phyloP scores from a whole-genome alignment of 2,888 invertebrate genomes.

The Ptilodon capucinus region DNA sequence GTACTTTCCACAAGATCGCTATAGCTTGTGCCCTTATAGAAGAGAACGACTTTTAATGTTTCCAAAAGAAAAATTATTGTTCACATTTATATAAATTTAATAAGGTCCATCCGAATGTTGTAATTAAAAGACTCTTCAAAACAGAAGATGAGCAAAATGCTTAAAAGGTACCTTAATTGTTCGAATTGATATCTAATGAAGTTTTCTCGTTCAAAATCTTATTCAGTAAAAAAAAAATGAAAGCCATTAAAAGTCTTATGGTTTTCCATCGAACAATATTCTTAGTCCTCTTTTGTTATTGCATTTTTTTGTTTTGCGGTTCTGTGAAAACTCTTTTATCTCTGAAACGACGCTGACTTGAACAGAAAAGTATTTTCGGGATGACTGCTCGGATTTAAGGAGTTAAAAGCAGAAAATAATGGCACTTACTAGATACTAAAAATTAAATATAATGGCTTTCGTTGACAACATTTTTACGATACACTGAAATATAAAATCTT shows the following conservation, averaged over 20 bases:
- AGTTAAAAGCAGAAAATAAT: not conserved
- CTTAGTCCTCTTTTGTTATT: constrained; percentile 19
- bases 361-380: not conserved
- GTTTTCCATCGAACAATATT: constrained; percentile 12
- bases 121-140: constrained; percentile 18
- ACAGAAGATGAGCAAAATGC: constrained; percentile 13
- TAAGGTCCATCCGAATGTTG: constrained; percentile 7
- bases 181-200: constrained; percentile 24
- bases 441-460: not conserved
- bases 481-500: not conserved
- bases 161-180: constrained; percentile 24
- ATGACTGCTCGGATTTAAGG: not conserved
- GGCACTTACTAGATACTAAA: not conserved
- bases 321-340: constrained; percentile 15
- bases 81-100: not conserved
- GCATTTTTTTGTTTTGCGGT: constrained; percentile 15
- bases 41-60: not conserved
- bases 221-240: constrained; percentile 17
- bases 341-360: constrained; percentile 4
- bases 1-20: no score
- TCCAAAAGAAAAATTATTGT: not conserved
- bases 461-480: constrained; percentile 1
- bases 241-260: constrained; percentile 18
- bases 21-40: no score
- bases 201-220: constrained; percentile 15